These are phyloP conservation scores for Drosophila mercatorum DNA, from an alignment of 2,888 invertebrate species.

Conservation along the genomic window DNA sequence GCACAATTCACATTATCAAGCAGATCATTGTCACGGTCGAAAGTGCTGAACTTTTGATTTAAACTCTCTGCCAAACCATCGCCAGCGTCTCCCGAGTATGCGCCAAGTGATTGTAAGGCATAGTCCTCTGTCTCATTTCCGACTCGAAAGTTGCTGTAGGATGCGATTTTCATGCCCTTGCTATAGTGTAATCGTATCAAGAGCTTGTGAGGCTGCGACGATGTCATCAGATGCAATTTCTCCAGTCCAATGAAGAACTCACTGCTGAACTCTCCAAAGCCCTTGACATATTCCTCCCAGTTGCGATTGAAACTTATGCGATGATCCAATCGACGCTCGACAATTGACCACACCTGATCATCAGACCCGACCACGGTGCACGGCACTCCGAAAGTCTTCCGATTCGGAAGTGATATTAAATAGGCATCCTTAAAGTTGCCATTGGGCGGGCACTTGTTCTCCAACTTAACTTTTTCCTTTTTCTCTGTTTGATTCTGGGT, in stretches of 20 bases:
- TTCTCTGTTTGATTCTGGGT: not conserved
- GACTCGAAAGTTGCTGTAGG: slow-evolving; percentile 87
- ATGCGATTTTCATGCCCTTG: slow-evolving; percentile 86
- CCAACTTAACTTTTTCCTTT: not conserved
- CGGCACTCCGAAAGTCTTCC: not conserved
- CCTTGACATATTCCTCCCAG: slow-evolving; percentile 68
- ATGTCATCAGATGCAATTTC: slow-evolving; percentile 86
- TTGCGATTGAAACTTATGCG: slow-evolving; percentile 11
- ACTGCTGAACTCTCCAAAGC: slow-evolving; percentile 88
- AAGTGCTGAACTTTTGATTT: slow-evolving; percentile 26
- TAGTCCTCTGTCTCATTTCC: slow-evolving; percentile 85
- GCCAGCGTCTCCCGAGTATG: slow-evolving; percentile 15
- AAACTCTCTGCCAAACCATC: slow-evolving; percentile 14
- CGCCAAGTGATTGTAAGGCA: slow-evolving; percentile 21
- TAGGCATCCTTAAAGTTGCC: not conserved
- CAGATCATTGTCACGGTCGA: slow-evolving; percentile 27
- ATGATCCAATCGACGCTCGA: slow-evolving; percentile 25
- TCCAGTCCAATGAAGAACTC: slow-evolving; percentile 90
- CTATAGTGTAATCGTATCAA: slow-evolving; percentile 86
- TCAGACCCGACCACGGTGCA: slow-evolving; percentile 3
- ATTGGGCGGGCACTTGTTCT: not conserved
- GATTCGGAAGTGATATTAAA: not conserved
- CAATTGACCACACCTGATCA: slow-evolving; percentile 14
- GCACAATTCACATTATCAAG: slow-evolving; percentile 3
- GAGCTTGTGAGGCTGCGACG: slow-evolving; percentile 85